A percentile compares a stretch with the other conserved stretches of the same genome.
These are phyloP conservation scores for Phrynosoma platyrhinos DNA, from an alignment of 2,113 vertebrate species.

Conservation along the genomic window DNA sequence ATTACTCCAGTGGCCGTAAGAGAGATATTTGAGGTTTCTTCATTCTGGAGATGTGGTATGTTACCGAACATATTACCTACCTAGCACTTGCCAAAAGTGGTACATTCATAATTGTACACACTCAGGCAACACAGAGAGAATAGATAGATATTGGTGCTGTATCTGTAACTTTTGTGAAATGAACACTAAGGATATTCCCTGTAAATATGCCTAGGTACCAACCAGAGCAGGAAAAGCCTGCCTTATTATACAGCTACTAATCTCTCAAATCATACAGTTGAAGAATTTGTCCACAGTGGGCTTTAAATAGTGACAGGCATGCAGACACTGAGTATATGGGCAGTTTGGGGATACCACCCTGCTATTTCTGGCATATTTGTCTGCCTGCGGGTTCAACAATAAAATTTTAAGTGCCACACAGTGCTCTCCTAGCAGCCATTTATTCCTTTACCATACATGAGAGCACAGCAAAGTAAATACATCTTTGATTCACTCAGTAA, in stretches of 20 bases:
- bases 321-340: constrained; percentile 33
- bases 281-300: constrained; percentile 30
- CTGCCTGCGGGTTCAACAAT: constrained; percentile 37
- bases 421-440: constrained; percentile 39
- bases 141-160: neutral
- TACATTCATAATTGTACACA: constrained; percentile 29
- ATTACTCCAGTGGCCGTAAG: neutral
- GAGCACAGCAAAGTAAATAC: constrained; percentile 47
- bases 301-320: constrained; percentile 52
- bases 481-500: constrained; percentile 38
- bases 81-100: constrained; percentile 12
- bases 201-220: constrained; percentile 21
- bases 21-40: neutral
- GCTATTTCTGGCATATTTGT: constrained; percentile 39
- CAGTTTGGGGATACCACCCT: constrained; percentile 12
- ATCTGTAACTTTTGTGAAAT: neutral
- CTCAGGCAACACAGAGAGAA: neutral
- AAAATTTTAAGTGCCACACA: constrained; percentile 49
- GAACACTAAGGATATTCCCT: neutral
- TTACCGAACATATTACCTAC: neutral
- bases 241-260: neutral
- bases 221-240: constrained; percentile 19
- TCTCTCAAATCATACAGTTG: constrained; percentile 33
- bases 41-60: neutral
- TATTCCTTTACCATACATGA: constrained; percentile 30